Percentiles rank a stretch among this genome's conserved stretches.
phyloP scores from a whole-genome alignment of 1,140 invertebrate genomes.

The Matsumurasca onukii region DNA sequence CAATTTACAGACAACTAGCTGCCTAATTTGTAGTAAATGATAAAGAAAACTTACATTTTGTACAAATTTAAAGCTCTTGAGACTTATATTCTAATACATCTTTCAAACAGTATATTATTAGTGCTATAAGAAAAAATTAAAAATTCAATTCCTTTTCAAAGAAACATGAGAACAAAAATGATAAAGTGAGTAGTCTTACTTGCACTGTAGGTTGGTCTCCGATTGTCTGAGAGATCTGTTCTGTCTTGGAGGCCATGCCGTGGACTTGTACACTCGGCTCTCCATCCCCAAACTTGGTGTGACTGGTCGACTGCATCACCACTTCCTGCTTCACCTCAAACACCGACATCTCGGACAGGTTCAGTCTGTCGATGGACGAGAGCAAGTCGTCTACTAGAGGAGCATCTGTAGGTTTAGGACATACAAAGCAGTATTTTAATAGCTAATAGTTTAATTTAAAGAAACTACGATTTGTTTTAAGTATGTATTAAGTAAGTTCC shows the following conservation, averaged over 20 bases:
- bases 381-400: slow-evolving; percentile 29
- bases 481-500: background rate
- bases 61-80: no score
- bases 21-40: no score
- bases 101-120: no score
- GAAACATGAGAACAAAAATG: no score
- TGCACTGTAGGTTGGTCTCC: slow-evolving; percentile 44
- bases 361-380: slow-evolving; percentile 32
- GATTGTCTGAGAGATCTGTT: slow-evolving; percentile 44
- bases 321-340: slow-evolving; percentile 50
- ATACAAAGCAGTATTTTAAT: slow-evolving; percentile 21
- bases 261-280: slow-evolving; percentile 49
- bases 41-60: no score
- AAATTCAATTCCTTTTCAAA: no score
- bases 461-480: background rate
- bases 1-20: no score
- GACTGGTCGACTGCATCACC: slow-evolving; percentile 48
- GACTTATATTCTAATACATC: no score
- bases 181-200: no score
- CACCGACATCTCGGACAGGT: slow-evolving; percentile 33
- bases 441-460: background rate
- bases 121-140: no score
- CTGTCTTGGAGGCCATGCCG: slow-evolving; percentile 45
- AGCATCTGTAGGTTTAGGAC: no score
- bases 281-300: slow-evolving; percentile 40